These are phyloP conservation scores for Macrostomum lignano DNA, from an alignment of 1,140 invertebrate genomes.

Conservation along the genomic window DNA sequence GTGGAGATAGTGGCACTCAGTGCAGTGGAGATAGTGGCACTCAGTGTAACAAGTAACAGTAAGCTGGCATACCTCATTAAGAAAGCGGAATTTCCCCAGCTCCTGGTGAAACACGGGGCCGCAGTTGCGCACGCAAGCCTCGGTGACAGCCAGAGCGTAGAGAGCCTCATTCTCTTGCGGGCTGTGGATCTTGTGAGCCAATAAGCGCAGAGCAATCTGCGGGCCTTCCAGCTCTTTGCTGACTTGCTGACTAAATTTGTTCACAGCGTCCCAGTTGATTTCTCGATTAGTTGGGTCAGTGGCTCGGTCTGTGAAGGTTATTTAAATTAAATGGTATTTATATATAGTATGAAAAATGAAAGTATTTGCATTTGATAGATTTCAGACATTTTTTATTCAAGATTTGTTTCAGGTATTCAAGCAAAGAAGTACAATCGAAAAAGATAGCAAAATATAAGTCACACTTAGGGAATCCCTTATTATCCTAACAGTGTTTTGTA, in stretches of 20 bases:
- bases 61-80: slow-evolving; percentile 87
- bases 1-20: too few relatives aligned
- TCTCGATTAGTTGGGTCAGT: slow-evolving; percentile 39
- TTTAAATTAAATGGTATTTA: too few relatives aligned
- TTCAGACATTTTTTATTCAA: too few relatives aligned
- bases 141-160: slow-evolving; percentile 42
- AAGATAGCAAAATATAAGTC: too few relatives aligned
- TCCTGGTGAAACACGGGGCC: slow-evolving; percentile 54
- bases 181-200: slow-evolving; percentile 53
- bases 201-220: slow-evolving; percentile 42
- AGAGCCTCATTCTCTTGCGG: slow-evolving; percentile 50
- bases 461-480: too few relatives aligned
- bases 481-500: too few relatives aligned
- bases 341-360: too few relatives aligned
- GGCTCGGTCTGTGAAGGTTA: slow-evolving; percentile 42
- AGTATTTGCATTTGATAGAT: too few relatives aligned
- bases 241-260: slow-evolving; percentile 46
- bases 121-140: slow-evolving; percentile 57
- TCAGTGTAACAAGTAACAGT: too few relatives aligned
- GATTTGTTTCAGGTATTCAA: too few relatives aligned
- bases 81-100: slow-evolving; percentile 68
- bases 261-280: slow-evolving; percentile 40
- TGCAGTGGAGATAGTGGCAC: too few relatives aligned
- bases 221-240: slow-evolving; percentile 43
- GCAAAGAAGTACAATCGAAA: too few relatives aligned